These are phyloP conservation scores for Drosophila merina DNA, from an alignment of 2,888 invertebrate genomes.

Conservation along the genomic window DNA sequence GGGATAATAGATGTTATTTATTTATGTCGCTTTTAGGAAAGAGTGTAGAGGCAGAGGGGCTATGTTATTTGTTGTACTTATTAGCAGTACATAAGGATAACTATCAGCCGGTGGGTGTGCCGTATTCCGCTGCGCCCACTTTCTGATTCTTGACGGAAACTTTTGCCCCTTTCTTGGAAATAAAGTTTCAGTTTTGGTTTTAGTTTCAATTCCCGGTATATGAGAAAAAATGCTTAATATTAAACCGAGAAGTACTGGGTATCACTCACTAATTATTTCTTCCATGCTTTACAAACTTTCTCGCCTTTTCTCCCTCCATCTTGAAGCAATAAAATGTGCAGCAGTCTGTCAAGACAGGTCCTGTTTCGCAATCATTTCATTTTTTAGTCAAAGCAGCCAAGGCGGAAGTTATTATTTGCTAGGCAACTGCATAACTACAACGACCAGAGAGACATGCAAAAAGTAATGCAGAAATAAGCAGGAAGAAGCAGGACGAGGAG, in stretches of 20 bases:
- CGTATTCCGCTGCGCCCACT: background rate
- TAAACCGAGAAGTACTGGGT: background rate
- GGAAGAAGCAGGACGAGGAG: conserved; percentile 3
- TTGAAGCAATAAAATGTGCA: conserved; percentile 35
- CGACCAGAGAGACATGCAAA: conserved; percentile 2
- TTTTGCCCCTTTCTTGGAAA: conserved; percentile 17
- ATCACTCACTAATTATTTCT: background rate
- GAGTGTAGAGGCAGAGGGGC: background rate
- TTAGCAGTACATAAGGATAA: conserved; percentile 53
- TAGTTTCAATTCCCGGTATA: background rate
- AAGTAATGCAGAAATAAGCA: no score
- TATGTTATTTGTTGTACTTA: conserved; percentile 47
- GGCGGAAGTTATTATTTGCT: conserved; percentile 74
- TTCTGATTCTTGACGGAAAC: background rate
- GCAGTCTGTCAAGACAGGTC: background rate
- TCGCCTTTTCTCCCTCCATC: conserved; percentile 1
- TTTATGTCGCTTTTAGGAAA: conserved; percentile 30
- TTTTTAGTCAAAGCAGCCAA: conserved; percentile 65
- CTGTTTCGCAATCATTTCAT: conserved; percentile 65
- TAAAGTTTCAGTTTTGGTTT: conserved; percentile 41
- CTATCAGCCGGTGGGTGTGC: conserved; percentile 39
- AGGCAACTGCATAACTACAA: conserved; percentile 57
- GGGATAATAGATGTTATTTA: conserved; percentile 26
- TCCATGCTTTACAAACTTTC: background rate
- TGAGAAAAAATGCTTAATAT: no score